Evolutionary conservation across 2,888 invertebrate genomes (phyloP).

Genomic region (Chrysopilus asiliformis): DNA sequence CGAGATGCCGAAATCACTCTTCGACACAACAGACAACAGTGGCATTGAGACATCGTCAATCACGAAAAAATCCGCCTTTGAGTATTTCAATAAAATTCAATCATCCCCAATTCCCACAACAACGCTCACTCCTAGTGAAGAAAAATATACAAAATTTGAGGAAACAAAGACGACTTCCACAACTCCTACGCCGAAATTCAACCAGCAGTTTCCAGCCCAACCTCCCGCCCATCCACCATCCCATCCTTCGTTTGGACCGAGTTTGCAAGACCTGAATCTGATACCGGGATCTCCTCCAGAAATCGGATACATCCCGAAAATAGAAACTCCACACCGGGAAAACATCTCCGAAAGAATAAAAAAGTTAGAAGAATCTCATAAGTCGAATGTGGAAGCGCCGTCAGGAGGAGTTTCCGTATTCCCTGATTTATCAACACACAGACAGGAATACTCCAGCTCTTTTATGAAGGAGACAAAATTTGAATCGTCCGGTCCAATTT

Average conservation of each 20-base stretch:
- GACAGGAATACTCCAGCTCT: constrained; percentile 13
- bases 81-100: constrained; percentile 50
- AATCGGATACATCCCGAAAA: constrained; percentile 47
- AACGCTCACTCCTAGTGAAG: constrained; percentile 25
- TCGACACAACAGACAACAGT: constrained; percentile 13
- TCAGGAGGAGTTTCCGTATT: constrained; percentile 43
- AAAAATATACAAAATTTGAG: constrained; percentile 36
- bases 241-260: constrained; percentile 24
- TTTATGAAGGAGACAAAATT: constrained; percentile 26
- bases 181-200: constrained; percentile 2
- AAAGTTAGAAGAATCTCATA: constrained; percentile 45
- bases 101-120: constrained; percentile 28
- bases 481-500: constrained; percentile 28
- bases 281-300: constrained; percentile 58
- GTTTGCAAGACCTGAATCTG: constrained; percentile 38
- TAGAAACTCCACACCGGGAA: constrained; percentile 32
- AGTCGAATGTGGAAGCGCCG: constrained; percentile 40
- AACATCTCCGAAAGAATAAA: constrained; percentile 46
- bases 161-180: constrained; percentile 14
- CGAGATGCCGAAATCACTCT: background rate
- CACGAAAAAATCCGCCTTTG: constrained; percentile 49
- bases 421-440: constrained; percentile 24
- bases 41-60: constrained; percentile 44
- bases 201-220: background rate
- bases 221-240: constrained; percentile 3